These are phyloP conservation scores for Plebejus melissa DNA, from an alignment of 2,888 invertebrate species.

Conservation along the genomic window DNA sequence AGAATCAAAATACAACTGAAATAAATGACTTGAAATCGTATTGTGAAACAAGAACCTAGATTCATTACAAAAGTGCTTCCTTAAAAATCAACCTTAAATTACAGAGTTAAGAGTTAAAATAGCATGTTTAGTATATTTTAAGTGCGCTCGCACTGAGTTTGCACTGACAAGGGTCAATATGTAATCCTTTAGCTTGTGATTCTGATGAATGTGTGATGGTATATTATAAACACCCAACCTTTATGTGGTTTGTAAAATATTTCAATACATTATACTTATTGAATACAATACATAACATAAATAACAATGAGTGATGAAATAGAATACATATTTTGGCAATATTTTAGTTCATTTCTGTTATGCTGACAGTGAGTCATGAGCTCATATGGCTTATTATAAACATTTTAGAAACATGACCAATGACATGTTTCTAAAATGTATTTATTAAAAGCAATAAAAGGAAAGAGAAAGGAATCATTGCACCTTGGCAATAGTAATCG, in stretches of 20 bases:
- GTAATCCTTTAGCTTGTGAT: constrained; percentile 23
- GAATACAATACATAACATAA: no score
- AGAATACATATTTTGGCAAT: background rate
- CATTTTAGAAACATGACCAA: no score
- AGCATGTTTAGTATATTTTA: constrained; percentile 14
- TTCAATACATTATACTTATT: background rate
- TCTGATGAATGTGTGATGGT: background rate
- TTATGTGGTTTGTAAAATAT: background rate
- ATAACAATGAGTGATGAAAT: background rate
- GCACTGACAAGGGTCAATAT: constrained; percentile 46
- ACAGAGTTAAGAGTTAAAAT: constrained; percentile 21
- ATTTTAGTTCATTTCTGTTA: no score
- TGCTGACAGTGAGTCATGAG: background rate
- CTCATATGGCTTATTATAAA: background rate
- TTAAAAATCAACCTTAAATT: constrained; percentile 29
- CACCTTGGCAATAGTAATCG: background rate
- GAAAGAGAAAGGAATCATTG: background rate
- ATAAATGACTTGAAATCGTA: background rate
- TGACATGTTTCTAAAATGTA: no score
- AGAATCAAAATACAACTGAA: background rate
- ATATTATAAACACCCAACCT: background rate
- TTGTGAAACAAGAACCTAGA: background rate
- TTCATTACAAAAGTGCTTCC: background rate
- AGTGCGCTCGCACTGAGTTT: constrained; percentile 50
- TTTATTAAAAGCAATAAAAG: background rate